A percentile compares a stretch with the other conserved stretches of the same genome.
These are phyloP conservation scores for Xerus inauris DNA, from an alignment of 2,113 vertebrate genomes.

Conservation along the genomic window DNA sequence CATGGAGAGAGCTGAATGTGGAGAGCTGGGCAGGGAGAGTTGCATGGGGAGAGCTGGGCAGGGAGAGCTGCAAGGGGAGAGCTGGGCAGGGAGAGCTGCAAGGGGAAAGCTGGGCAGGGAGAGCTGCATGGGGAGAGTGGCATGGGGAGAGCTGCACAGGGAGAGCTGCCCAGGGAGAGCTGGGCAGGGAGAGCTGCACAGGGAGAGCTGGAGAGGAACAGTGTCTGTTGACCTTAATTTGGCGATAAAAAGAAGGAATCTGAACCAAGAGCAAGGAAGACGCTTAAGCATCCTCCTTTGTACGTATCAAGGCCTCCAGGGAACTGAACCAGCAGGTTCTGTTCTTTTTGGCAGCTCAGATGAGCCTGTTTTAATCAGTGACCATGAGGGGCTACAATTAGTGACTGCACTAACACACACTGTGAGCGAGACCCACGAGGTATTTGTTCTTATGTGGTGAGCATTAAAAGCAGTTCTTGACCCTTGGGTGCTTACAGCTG, in stretches of 20 bases:
- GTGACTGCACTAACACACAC: conserved; percentile 1
- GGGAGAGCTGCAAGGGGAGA: too few species aligned
- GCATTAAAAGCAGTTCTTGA: conserved; percentile 37
- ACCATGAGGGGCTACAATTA: conserved; percentile 57
- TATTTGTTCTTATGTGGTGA: not conserved
- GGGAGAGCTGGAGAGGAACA: not conserved
- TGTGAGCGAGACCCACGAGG: conserved; percentile 40
- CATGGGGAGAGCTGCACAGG: too few species aligned
- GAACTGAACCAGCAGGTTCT: not conserved
- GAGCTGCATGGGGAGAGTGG: too few species aligned
- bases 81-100: too few species aligned
- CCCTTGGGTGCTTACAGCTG: not conserved
- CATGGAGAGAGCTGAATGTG: too few species aligned
- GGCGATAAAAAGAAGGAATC: not conserved
- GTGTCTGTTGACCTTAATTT: not conserved
- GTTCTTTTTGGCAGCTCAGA: not conserved
- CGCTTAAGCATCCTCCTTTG: not conserved
- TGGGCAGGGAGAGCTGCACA: not conserved
- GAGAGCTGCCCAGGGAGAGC: too few species aligned
- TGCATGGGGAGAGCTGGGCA: too few species aligned
- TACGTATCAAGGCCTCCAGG: not conserved
- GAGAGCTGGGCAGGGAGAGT: too few species aligned
- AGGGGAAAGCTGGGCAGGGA: too few species aligned
- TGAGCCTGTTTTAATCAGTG: conserved; percentile 40
- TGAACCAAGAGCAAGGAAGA: not conserved